Base-by-base conservation (phyloP, 2,113 vertebrate genomes). In the Vulpes ferrilata region DNA sequence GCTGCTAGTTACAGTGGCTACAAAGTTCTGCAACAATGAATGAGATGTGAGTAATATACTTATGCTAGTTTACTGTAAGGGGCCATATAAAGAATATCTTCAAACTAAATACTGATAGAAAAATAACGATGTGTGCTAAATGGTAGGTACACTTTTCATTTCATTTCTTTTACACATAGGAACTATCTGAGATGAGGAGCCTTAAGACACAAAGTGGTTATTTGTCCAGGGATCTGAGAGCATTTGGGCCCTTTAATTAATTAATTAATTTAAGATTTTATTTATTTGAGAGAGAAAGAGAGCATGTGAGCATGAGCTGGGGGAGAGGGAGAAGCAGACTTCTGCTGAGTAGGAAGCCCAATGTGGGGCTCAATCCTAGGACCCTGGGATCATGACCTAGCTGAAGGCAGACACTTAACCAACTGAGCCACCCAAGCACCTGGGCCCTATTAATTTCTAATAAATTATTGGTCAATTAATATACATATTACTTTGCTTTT, bases 391-490 rank as follows among this genome's bases (percentile, higher is more conserved):
- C 6, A 43, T 43, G 43, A 43, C 43, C 43, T 43, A 43, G 43
- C 43, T 43, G 43, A 43, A 43, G 43, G 43, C 43, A 43, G 43
- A 43, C 43, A 43, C 43, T 43, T 43, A 43, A 43, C 43, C 43
- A 43, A 43, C 43, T 43, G 43, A 43, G 43, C 43, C 43, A 43
- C 43, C 43, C 6, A 43, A 43, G 43, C 43, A 43, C 43, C 43
- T 43, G 43, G 38, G 11, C 27, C 73, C 32, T 81, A 59, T 59
- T 92, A 38, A 43, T 93, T 57, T 76, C n/a, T 96, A 90, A 30
- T 93, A 87, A 74, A 65, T 97, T 89, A 22, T 22, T 85, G 35
- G 10, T 90, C 12, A 84, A 5, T 35, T 96, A 94, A 30, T 89
- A 25, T 65, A 25, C 16, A 64, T 83, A 65, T 79, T 80, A 65